A percentile compares a stretch with the other conserved stretches of the same genome.
Conservation (phyloP, 2,888 invertebrate genomes). For the Hemicrepidius hirtus region DNA sequence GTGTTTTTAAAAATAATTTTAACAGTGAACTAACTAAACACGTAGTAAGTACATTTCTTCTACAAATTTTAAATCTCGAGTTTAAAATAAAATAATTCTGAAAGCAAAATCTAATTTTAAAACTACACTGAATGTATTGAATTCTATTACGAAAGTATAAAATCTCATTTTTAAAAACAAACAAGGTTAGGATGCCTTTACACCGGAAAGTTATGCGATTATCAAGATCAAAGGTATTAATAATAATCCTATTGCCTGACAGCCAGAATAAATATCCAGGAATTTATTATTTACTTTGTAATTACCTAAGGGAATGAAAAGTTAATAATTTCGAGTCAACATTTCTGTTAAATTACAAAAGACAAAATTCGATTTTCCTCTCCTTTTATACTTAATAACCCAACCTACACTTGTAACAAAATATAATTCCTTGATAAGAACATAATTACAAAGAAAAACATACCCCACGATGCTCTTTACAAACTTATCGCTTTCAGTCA, state of each 20-base stretch:
- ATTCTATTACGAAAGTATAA: slow-evolving; percentile 1
- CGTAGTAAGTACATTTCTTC: too few species aligned
- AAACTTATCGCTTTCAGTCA: too few species aligned
- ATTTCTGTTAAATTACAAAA: slow-evolving; percentile 30
- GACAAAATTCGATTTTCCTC: slow-evolving; percentile 7
- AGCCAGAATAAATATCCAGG: slow-evolving; percentile 20
- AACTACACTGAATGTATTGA: neutral
- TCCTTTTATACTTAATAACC: too few species aligned
- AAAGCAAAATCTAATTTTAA: neutral
- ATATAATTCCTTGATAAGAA: too few species aligned
- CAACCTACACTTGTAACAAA: too few species aligned
- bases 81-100: too few species aligned
- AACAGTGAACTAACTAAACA: too few species aligned
- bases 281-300: slow-evolving; percentile 27
- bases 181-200: neutral
- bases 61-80: too few species aligned
- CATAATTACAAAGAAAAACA: too few species aligned
- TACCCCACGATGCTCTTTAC: too few species aligned
- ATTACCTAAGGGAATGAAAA: slow-evolving; percentile 20
- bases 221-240: slow-evolving; percentile 19
- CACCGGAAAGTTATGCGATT: slow-evolving; percentile 5
- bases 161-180: slow-evolving; percentile 1
- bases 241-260: slow-evolving; percentile 6
- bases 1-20: too few species aligned
- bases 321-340: slow-evolving; percentile 22